A percentile compares a stretch with the other conserved stretches of the same genome.
These are phyloP conservation scores for Leucoma salicis DNA, from an alignment of 2,888 invertebrate species.

Conservation along the genomic window DNA sequence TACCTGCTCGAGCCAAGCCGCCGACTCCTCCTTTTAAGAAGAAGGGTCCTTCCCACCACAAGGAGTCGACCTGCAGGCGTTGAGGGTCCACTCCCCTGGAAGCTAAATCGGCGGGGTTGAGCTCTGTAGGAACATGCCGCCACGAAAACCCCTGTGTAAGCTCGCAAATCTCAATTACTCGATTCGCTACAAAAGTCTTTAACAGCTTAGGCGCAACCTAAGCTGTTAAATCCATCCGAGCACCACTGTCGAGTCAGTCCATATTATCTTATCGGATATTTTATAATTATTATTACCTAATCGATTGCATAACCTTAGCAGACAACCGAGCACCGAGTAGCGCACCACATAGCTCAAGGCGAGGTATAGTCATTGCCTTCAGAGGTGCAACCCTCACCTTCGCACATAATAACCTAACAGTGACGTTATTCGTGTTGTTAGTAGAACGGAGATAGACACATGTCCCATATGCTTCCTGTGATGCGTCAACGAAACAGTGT, in stretches of 20 bases:
- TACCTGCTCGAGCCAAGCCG: background rate
- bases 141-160: background rate
- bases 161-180: background rate
- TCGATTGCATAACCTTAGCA: conserved; percentile 2
- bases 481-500: background rate
- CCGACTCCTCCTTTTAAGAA: background rate
- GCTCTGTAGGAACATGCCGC: background rate
- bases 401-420: conserved; percentile 16
- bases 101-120: background rate
- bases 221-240: background rate
- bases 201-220: background rate
- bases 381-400: conserved; percentile 24
- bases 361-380: conserved; percentile 22
- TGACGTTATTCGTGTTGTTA: background rate
- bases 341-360: conserved; percentile 15
- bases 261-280: background rate
- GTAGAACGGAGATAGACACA: background rate
- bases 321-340: conserved; percentile 10
- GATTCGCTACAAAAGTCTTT: background rate
- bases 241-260: background rate
- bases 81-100: background rate
- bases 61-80: background rate
- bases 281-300: background rate
- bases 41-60: background rate
- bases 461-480: background rate